Base-by-base conservation (phyloP, 2,113 vertebrate genomes). In the Embiotoca jacksoni region DNA sequence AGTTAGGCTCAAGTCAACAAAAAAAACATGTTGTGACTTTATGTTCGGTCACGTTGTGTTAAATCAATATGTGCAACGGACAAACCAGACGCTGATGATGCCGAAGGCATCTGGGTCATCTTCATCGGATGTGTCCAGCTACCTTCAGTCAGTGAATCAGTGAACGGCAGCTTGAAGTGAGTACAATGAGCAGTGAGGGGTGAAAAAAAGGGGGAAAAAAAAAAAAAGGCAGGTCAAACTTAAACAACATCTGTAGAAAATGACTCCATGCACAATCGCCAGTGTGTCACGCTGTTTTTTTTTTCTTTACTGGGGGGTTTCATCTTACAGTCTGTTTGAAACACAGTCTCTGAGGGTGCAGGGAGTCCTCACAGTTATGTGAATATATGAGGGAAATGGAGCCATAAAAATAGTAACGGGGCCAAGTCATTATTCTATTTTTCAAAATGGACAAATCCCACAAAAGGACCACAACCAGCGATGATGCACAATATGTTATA, bases 1-100 rank as follows among this genome's bases (percentile, higher is more conserved):
- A 30, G 3, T 44, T 0, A 30, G 8, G 5, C 6, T 35, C 10
- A 3, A 41, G 50, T 52, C 54, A 57, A n/a, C 54, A 23, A 23
- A 23, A 23, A 58, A 75, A 82, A 74, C 77, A 76, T 75, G 75
- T 85, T 87, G 3, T 70, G 62, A 16, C 3, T 58, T 4, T 3
- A 30, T n/a, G 23, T 6, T 3, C 0, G 9, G 32, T 62, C 57
- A 84, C 37, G 0, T 47, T 61, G 46, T 46, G 72, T 71, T 46
- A 4, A 80, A 78, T 86, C 81, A 82, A 82, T 77, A 82, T 9
- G 35, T 44, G 36, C 36, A 0, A 55, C 14, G 8, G 6, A 66
- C 15, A 39, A 65, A 77, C 30, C 46, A 70, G 33, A 39, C 32
- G 23, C 23, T 23, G 39, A 31, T 58, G 58, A 33, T 58, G 35